Base-by-base conservation (phyloP, 2,797 vertebrate genomes). In the Odontamblyopus rebecca region DNA sequence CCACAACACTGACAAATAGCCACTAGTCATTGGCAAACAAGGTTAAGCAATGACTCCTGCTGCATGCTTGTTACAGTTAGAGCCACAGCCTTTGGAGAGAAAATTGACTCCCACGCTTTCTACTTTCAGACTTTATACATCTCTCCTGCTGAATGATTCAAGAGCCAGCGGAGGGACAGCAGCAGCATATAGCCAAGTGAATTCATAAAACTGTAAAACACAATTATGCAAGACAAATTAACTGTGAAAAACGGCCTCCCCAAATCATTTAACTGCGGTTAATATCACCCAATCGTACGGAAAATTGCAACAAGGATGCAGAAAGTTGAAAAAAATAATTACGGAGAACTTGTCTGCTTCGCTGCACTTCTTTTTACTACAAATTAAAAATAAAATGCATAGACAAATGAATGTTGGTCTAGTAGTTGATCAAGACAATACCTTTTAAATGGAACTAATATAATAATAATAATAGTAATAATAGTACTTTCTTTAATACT, bases 101-200 rank as follows among this genome's bases (percentile, higher is more conserved):
- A 78, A 77, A 29, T 0, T 16, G 26, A 82, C 80, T 79, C 80
- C 72, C 66, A 87, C 73, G 72, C 71, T 68, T 18, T 69, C 23
- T 66, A 65, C 30, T 0, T 50, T 77, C 65, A 63, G 18, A 19
- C 44, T 32, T 69, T 51, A 67, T 41, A 61, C 60, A 68, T 78
- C 70, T 16, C 64, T 78, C 61, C 44, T 54, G 29, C 66, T 71
- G 29, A 72, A 56, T 30, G 61, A 77, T 77, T 65, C 48, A 44
- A 72, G 32, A 32, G 27, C 30, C n/a, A 30, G 4, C 7, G 35
- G 27, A 69, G 23, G 29, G 8, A 75, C 27, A 65, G 15, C 19
- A 44, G 15, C 62, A 35, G 48, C 23, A 18, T 65, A 50, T n/a
- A 48, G 8, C 73, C 32, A 64, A 50, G 41, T 66, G 44, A 50